Base-by-base conservation (phyloP, 2,888 invertebrate genomes). In the Drosophila cracens region DNA sequence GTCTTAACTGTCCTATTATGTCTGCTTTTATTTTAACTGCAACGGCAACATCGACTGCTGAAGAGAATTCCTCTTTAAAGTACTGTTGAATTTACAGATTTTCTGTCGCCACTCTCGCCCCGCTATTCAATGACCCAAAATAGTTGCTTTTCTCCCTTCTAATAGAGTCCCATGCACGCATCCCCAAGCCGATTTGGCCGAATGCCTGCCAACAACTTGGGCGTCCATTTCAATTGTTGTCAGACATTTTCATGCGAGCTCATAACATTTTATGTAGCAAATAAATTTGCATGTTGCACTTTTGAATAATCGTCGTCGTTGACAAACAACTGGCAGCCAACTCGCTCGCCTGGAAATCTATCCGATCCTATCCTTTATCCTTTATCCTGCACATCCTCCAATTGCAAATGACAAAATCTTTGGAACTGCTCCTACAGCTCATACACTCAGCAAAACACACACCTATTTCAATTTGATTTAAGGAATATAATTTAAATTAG, bases 201-300 rank as follows among this genome's bases (percentile, higher is more conserved):
- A 68, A 33, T 68, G 74, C 57, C 79, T 83, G 89, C 69, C 89
- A 84, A 75, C 65, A 73, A 76, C 61, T 61, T 56, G 52, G 49
- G 31, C 72, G 79, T 81, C 75, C 87, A 76, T 70, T 74, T 78
- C 81, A 83, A 88, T 88, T 86, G 83, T 87, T 87, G 86, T 85
- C 90, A 75, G 87, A 86, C 85, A 86, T 86, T 90, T 90, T 90
- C 85, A 87, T 87, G 87, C 74, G 87, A 89, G 85, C 85, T 89
- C 89, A 87, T 87, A 87, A 87, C 88, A 87, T 89, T 89, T 87
- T 87, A 87, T 87, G 86, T 76, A 75, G 75, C 71, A 90, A 89
- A 90, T 87, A 87, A 87, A 87, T 87, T 87, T 90, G 90, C 90
- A 87, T 89, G 90, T 87, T 87, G 86, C 86, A 87, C 85, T 85